These are phyloP conservation scores for Rynchops niger DNA, from an alignment of 2,113 vertebrate species.

Conservation along the genomic window DNA sequence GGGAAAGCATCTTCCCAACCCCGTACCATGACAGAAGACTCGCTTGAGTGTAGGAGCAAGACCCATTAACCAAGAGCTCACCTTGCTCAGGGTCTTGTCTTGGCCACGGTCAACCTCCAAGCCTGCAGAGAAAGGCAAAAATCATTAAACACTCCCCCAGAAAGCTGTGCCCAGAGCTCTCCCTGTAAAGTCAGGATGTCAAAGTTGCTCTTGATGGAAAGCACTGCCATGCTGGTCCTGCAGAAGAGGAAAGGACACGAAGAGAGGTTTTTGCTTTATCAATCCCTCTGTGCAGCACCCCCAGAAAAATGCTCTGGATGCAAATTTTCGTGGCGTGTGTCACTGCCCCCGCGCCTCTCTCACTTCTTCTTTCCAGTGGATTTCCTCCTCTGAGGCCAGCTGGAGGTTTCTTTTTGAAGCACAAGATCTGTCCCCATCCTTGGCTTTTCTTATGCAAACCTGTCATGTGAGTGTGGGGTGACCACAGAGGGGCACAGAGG, in stretches of 20 bases:
- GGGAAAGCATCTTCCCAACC: background rate
- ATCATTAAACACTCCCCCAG: background rate
- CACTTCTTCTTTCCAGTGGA: constrained; percentile 4
- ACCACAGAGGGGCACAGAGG: background rate
- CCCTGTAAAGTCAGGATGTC: background rate
- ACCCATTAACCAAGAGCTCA: background rate
- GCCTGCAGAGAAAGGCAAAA: background rate
- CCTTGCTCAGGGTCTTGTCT: background rate
- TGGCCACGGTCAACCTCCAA: background rate
- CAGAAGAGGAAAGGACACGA: rapidly evolving
- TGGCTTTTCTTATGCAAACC: background rate
- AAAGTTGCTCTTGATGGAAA: background rate
- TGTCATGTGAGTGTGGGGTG: background rate
- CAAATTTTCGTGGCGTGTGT: rapidly evolving
- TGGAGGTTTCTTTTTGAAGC: background rate
- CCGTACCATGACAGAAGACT: background rate
- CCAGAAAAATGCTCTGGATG: background rate
- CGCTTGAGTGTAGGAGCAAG: background rate
- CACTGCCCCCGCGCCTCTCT: background rate
- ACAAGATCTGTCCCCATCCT: background rate
- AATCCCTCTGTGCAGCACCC: background rate
- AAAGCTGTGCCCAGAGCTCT: background rate
- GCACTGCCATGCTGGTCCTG: background rate
- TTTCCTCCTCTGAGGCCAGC: background rate
- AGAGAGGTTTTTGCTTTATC: background rate